phyloP scores from a whole-genome alignment of 2,113 vertebrate genomes.

The Pachypanchax playfairii region DNA sequence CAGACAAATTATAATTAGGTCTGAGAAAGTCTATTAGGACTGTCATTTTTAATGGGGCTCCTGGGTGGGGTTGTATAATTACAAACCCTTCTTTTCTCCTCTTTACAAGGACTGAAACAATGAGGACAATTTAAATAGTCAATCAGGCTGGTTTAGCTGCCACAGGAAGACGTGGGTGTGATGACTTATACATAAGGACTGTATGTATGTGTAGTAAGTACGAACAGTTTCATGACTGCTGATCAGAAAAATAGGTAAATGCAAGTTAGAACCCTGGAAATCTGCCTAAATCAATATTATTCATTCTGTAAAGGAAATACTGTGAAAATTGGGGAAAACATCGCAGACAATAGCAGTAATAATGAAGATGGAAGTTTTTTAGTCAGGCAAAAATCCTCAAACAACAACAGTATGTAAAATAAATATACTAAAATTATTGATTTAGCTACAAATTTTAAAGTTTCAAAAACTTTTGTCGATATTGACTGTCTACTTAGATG shows the following conservation, averaged over 20 bases:
- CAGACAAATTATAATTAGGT: slow-evolving; percentile 81
- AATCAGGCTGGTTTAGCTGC: slow-evolving; percentile 59
- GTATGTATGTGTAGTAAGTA: slow-evolving; percentile 13
- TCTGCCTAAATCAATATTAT: no score
- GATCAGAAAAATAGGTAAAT: slow-evolving; percentile 19
- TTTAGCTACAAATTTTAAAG: background rate
- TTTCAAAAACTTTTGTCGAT: background rate
- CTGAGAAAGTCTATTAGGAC: slow-evolving; percentile 79
- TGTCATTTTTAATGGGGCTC: slow-evolving; percentile 75
- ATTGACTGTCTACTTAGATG: background rate
- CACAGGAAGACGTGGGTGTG: slow-evolving; percentile 40
- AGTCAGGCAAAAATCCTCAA: slow-evolving; percentile 20
- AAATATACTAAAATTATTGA: slow-evolving; percentile 15
- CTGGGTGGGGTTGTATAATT: slow-evolving; percentile 65
- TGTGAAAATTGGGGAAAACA: slow-evolving; percentile 64
- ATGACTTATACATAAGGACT: slow-evolving; percentile 37
- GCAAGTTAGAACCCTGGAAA: background rate
- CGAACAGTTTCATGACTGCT: background rate
- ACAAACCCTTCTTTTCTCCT: slow-evolving; percentile 70
- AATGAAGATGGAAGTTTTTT: no score
- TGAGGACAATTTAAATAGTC: slow-evolving; percentile 69
- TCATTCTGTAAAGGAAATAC: no score
- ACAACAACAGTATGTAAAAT: slow-evolving; percentile 12
- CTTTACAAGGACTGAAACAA: slow-evolving; percentile 72
- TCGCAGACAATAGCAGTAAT: slow-evolving; percentile 58